Evolutionary conservation across 2,113 vertebrate genomes (phyloP).

Genomic region (Elachura formosa): DNA sequence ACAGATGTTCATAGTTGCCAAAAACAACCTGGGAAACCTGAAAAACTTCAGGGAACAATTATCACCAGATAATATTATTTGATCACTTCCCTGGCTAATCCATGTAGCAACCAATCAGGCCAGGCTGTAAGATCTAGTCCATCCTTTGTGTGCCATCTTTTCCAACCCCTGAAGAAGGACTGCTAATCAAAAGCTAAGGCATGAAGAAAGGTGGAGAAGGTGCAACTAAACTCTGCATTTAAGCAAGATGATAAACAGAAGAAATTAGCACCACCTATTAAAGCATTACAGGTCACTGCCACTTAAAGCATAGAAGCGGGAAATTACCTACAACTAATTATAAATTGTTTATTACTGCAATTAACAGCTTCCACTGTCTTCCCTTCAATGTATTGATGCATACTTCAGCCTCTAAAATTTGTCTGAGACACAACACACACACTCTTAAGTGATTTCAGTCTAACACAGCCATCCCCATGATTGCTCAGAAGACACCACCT

Average conservation of each 20-base stretch:
- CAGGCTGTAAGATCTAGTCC: not conserved
- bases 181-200: not conserved
- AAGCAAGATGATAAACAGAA: not conserved
- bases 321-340: not conserved
- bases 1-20: not conserved
- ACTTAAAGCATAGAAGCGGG: not conserved
- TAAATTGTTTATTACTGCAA: not conserved
- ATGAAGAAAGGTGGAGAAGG: not conserved
- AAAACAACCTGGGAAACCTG: not conserved
- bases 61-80: not conserved
- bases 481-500: not conserved
- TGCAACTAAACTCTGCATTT: not conserved
- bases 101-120: not conserved
- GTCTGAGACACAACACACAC: not conserved
- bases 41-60: not conserved
- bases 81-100: not conserved
- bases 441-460: not conserved
- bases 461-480: fast-evolving
- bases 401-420: not conserved
- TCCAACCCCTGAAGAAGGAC: not conserved
- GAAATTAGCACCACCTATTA: not conserved
- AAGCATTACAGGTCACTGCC: not conserved
- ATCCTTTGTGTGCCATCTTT: not conserved
- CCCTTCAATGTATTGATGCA: not conserved
- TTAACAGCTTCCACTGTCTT: not conserved